Evolutionary conservation across 2,888 invertebrate species (phyloP).

Genomic region (Autographa pulchrina): DNA sequence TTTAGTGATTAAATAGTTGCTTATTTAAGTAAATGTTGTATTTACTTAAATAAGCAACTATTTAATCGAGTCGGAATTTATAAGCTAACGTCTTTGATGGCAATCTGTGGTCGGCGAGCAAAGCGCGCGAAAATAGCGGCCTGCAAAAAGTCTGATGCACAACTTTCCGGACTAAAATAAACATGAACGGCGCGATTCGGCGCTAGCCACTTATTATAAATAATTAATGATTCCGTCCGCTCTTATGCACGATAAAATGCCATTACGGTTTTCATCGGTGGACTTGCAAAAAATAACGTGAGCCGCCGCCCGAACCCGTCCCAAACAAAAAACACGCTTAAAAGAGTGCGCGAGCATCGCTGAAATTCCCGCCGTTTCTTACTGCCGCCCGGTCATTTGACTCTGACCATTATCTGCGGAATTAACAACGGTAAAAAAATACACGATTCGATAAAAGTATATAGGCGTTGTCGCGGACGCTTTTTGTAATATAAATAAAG

Average conservation of each 20-base stretch:
- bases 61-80: slow-evolving; percentile 29
- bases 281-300: slow-evolving; percentile 84
- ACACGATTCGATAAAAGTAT: slow-evolving; percentile 84
- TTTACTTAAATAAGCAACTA: no score
- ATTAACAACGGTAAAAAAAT: slow-evolving; percentile 86
- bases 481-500: slow-evolving; percentile 84
- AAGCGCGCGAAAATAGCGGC: slow-evolving; percentile 67
- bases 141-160: slow-evolving; percentile 66
- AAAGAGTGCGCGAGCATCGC: slow-evolving; percentile 87
- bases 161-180: slow-evolving; percentile 74
- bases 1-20: neutral
- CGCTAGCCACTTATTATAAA: slow-evolving; percentile 89
- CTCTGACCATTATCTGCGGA: slow-evolving; percentile 87
- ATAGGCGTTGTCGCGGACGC: slow-evolving; percentile 77
- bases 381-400: slow-evolving; percentile 85
- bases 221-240: slow-evolving; percentile 88
- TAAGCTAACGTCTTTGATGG: slow-evolving; percentile 21
- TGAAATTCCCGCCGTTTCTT: slow-evolving; percentile 88
- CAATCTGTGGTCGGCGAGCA: slow-evolving; percentile 43
- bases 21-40: slow-evolving; percentile 15
- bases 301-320: slow-evolving; percentile 82
- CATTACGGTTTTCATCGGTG: slow-evolving; percentile 88
- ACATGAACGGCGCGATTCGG: slow-evolving; percentile 80
- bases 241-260: slow-evolving; percentile 89
- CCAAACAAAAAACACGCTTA: slow-evolving; percentile 83